Percentiles rank a stretch among this genome's conserved stretches.
Evolutionary conservation across 2,113 vertebrate genomes (phyloP).

Genomic region (Erythrolamprus reginae): DNA sequence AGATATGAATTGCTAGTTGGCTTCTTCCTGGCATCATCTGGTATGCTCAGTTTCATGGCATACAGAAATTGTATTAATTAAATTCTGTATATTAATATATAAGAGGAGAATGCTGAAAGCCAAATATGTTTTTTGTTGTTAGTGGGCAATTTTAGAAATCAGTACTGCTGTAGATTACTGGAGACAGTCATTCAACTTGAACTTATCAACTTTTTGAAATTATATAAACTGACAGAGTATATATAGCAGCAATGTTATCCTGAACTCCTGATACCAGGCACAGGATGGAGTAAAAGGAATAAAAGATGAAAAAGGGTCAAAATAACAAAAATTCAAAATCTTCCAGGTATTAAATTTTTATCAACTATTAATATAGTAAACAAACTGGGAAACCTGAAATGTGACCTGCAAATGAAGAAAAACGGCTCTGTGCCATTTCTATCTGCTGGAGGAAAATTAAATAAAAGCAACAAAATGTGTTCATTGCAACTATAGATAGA

Average conservation of each 20-base stretch:
- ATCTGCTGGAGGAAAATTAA: not conserved
- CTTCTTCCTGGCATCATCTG: not conserved
- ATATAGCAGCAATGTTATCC: not conserved
- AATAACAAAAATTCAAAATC: not conserved
- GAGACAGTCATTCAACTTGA: not conserved
- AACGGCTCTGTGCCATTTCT: not conserved
- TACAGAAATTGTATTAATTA: not conserved
- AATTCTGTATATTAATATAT: not conserved
- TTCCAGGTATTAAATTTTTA: not conserved
- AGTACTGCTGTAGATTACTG: not conserved
- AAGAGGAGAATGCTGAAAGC: not conserved
- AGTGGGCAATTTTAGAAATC: not conserved
- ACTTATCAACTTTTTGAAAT: not conserved
- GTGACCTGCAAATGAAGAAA: not conserved
- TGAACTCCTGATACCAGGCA: not conserved
- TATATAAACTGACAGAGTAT: not conserved
- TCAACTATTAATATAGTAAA: conserved; percentile 13
- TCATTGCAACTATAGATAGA: not conserved
- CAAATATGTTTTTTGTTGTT: not conserved
- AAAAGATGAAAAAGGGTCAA: not conserved
- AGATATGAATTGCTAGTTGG: not conserved
- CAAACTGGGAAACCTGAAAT: not conserved
- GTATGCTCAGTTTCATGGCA: not conserved
- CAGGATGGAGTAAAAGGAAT: not conserved
- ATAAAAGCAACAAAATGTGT: not conserved